Evolutionary conservation across 2,797 vertebrate species (phyloP).

Genomic region (Yasuhikotakia modesta): DNA sequence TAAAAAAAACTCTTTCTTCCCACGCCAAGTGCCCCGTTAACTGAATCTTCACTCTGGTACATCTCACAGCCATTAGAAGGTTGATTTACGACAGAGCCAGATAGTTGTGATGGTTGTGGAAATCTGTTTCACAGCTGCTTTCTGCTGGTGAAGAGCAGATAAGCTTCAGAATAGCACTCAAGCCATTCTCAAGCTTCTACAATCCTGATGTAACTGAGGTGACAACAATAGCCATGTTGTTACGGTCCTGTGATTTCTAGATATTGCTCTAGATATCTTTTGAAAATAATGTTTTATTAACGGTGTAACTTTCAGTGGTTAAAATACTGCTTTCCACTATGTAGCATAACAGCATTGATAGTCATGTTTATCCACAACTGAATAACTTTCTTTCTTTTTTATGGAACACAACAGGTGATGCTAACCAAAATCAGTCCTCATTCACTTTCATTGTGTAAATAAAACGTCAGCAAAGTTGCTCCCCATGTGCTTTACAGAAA

Average conservation of each 20-base stretch:
- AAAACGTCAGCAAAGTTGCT: no score
- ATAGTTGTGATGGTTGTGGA: conserved; percentile 52
- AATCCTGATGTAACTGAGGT: conserved; percentile 28
- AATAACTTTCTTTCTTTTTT: no score
- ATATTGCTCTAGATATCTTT: no score
- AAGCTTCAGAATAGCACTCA: conserved; percentile 43
- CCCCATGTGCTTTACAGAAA: no score
- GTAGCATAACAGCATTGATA: neutral
- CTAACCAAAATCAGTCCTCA: no score
- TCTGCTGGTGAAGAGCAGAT: conserved; percentile 41
- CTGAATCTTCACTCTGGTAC: conserved; percentile 48
- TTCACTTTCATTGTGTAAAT: no score
- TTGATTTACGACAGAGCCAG: conserved; percentile 49
- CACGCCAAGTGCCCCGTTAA: conserved; percentile 50
- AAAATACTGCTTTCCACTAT: neutral
- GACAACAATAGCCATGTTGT: neutral
- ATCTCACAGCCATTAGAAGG: conserved; percentile 49
- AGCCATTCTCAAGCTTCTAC: conserved; percentile 22
- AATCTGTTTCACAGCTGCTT: conserved; percentile 45
- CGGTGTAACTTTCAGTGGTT: neutral
- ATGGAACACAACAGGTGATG: no score
- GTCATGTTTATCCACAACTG: neutral
- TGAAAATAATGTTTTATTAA: neutral
- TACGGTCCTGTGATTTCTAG: neutral
- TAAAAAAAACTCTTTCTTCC: conserved; percentile 61